phyloP scores from a whole-genome alignment of 35 echinoderm and acorn worm genomes.

The Hemicentrotus pulcherrimus region DNA sequence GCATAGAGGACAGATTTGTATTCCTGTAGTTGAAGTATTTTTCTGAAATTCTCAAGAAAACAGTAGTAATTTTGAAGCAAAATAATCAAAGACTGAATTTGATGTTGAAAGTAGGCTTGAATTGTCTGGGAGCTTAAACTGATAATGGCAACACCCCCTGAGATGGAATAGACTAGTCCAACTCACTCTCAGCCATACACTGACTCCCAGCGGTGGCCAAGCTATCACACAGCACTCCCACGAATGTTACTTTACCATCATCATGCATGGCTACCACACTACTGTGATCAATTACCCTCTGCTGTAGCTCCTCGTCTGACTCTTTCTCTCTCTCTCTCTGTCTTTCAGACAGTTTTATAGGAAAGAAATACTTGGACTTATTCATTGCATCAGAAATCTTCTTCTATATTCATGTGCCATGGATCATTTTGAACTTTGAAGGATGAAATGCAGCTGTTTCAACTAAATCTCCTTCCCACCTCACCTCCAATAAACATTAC shows the following conservation, averaged over 20 bases:
- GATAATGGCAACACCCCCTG: neutral
- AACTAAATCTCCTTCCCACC: neutral
- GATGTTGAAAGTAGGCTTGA: neutral
- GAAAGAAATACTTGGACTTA: neutral
- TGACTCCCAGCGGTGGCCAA: neutral
- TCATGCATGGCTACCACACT: neutral
- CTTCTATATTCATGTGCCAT: neutral
- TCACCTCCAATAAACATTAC: neutral
- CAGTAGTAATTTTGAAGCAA: neutral
- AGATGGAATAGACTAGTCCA: neutral
- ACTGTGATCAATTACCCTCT: neutral
- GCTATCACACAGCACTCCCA: neutral
- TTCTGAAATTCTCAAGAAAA: neutral
- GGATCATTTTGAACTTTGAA: neutral
- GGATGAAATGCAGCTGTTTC: neutral
- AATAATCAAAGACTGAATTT: neutral
- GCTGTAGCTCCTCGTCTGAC: neutral
- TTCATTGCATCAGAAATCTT: neutral
- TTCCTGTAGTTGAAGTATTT: neutral
- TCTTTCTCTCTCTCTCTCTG: neutral
- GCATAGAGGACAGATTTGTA: too few species aligned
- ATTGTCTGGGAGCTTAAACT: neutral
- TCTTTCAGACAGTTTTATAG: neutral
- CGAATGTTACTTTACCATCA: neutral
- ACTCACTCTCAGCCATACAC: constrained; percentile 29